phyloP scores from a whole-genome alignment of 35 echinoderm and acorn worm genomes.

The Anneissia japonica region DNA sequence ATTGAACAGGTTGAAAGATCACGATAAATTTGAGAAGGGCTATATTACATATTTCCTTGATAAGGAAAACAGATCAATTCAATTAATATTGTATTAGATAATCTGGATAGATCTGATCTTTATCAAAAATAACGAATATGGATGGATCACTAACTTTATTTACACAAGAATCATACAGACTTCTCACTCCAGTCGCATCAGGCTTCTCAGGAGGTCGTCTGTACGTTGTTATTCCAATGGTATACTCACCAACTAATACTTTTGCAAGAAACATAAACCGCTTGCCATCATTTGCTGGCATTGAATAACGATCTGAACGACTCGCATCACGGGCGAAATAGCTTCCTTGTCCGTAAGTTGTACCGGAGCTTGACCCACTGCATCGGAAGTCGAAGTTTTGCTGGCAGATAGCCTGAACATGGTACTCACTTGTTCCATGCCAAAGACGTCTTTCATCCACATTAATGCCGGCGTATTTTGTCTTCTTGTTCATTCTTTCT shows the following conservation, averaged over 20 bases:
- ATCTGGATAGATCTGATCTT: slow-evolving; percentile 39
- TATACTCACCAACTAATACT: slow-evolving; percentile 26
- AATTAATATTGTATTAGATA: slow-evolving; percentile 30
- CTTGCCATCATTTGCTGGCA: not conserved
- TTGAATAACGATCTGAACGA: slow-evolving; percentile 10
- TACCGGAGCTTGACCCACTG: slow-evolving; percentile 35
- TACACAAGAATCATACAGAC: slow-evolving; percentile 52
- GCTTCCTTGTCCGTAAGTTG: slow-evolving; percentile 35
- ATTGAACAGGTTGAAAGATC: too few species aligned
- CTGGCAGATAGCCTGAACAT: slow-evolving; percentile 22
- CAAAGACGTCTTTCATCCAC: slow-evolving; percentile 32
- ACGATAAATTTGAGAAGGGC: too few species aligned
- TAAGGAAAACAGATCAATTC: too few species aligned
- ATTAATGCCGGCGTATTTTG: not conserved
- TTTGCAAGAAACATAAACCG: slow-evolving; percentile 31
- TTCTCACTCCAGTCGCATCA: not conserved
- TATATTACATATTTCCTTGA: too few species aligned
- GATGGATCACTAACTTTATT: not conserved
- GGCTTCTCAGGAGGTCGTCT: slow-evolving; percentile 20
- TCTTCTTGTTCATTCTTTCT: slow-evolving; percentile 25
- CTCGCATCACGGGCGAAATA: slow-evolving; percentile 39
- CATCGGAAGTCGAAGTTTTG: slow-evolving; percentile 55
- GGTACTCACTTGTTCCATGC: slow-evolving; percentile 34
- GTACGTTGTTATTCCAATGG: not conserved
- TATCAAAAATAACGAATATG: slow-evolving; percentile 51